These are phyloP conservation scores for Rhabdomys dilectus DNA, from an alignment of 2,113 vertebrate genomes.

Conservation along the genomic window DNA sequence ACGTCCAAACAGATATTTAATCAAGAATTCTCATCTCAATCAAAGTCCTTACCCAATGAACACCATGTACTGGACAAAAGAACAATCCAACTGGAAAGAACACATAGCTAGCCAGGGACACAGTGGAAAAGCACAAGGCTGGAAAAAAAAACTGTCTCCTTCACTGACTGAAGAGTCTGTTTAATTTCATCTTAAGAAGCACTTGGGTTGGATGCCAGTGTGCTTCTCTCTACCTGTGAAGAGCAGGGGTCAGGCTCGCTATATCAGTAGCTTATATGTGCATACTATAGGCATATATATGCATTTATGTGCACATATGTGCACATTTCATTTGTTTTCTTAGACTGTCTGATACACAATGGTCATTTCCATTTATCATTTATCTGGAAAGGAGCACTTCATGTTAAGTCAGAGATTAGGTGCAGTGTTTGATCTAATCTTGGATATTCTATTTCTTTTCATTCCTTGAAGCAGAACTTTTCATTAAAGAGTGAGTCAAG, in stretches of 20 bases:
- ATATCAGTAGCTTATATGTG: background rate
- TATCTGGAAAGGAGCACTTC: constrained; percentile 43
- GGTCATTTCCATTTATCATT: constrained; percentile 48
- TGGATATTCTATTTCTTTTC: constrained; percentile 65
- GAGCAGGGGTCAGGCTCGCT: background rate
- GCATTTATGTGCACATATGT: background rate
- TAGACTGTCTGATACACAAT: background rate
- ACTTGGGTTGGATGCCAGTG: constrained; percentile 16
- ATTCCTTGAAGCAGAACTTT: constrained; percentile 53
- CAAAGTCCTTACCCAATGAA: constrained; percentile 47
- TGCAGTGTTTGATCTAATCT: constrained; percentile 71
- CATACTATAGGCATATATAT: background rate
- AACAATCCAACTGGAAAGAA: constrained; percentile 43
- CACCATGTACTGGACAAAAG: constrained; percentile 38
- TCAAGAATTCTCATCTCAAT: constrained; percentile 62
- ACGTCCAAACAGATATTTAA: constrained; percentile 51
- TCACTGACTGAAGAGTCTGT: constrained; percentile 39
- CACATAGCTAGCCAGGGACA: constrained; percentile 27
- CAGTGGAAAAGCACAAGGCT: constrained; percentile 70
- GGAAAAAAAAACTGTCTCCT: constrained; percentile 35
- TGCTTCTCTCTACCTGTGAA: background rate
- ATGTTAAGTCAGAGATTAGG: constrained; percentile 58
- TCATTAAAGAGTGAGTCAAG: constrained; percentile 73
- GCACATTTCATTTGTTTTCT: constrained; percentile 23
- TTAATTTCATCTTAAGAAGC: constrained; percentile 33